Evolutionary conservation across 2,888 invertebrate species (phyloP), one percentile per base, ranked within the genome.

Genomic region (Listrodromus nycthemerus): DNA sequence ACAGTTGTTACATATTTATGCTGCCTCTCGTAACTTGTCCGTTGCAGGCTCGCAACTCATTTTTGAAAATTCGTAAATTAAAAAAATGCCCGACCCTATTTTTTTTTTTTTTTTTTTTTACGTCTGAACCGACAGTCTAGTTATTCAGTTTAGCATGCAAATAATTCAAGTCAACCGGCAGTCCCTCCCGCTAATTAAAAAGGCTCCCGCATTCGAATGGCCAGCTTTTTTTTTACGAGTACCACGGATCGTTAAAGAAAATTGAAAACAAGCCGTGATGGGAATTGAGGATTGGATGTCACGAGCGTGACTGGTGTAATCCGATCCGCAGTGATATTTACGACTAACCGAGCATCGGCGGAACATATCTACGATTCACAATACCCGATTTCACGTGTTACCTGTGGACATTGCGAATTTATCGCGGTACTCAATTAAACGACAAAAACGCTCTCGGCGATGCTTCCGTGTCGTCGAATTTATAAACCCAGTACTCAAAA

Each of bases 261-360:
- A 78, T 21, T 52, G 19, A 52, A 52, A 52, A 33, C 19, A 71
- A 83, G 69, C 33, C 45, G 30, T 33, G 50, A 79, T 65, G 63
- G 55, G 79, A 70, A 74, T 58, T 70, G 79, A 80, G 67, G 66
- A 78, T 77, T 80, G 76, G 73, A 80, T 80, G 67, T 45, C 6
- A 52, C 30, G 7, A 37, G 74, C 82, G 69, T 79, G 69, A 78
- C 82, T 61, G 21, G 52, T 61, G 78, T 82, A 73, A 82, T 78
- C 74, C 55, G 82, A 82, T 78, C 78, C 52, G 50, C 61, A 30
- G 74, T 61, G 78, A 73, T 74, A 77, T 82, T 78, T 21, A 82
- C 69, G 67, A 69, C 50, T 33, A 63, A 74, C 69, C 67, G 55
- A 30, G 63, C 21, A 63, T 61, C 41, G 52, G 45, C 61, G 41